Percentiles rank a stretch among this genome's conserved stretches.
phyloP scores from a whole-genome alignment of 2,888 invertebrate species.

The Lasioglossum figueresi region DNA sequence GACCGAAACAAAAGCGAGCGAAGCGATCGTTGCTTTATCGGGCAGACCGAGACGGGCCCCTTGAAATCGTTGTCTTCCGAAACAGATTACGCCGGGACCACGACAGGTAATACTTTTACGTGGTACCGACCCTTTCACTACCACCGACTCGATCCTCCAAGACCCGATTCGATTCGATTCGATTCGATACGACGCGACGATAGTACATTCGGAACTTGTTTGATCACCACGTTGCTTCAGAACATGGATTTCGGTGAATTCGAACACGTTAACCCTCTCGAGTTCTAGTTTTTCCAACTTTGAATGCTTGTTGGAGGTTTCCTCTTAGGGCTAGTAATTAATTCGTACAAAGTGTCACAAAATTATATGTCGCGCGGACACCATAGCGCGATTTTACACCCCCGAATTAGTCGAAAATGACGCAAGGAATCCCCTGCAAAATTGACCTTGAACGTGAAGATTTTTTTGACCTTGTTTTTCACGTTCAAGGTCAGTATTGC shows the following conservation, averaged over 20 bases:
- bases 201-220: background rate
- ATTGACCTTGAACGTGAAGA: too few species aligned
- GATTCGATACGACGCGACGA: background rate
- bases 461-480: too few species aligned
- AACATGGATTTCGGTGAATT: background rate
- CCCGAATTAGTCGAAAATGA: too few species aligned
- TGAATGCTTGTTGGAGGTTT: too few species aligned
- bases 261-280: background rate
- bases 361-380: too few species aligned
- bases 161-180: background rate
- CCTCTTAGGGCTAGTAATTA: too few species aligned
- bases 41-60: background rate
- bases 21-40: background rate
- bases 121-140: background rate
- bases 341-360: too few species aligned
- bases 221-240: background rate
- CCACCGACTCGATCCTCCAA: background rate
- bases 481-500: too few species aligned
- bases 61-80: background rate
- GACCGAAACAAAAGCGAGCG: background rate
- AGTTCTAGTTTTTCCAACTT: too few species aligned
- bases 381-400: too few species aligned
- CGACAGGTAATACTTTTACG: slow-evolving; percentile 3
- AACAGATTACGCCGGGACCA: background rate
- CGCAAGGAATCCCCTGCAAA: too few species aligned